Base-by-base conservation (phyloP, 2,888 invertebrate species). In the Drosophila ochracea region DNA sequence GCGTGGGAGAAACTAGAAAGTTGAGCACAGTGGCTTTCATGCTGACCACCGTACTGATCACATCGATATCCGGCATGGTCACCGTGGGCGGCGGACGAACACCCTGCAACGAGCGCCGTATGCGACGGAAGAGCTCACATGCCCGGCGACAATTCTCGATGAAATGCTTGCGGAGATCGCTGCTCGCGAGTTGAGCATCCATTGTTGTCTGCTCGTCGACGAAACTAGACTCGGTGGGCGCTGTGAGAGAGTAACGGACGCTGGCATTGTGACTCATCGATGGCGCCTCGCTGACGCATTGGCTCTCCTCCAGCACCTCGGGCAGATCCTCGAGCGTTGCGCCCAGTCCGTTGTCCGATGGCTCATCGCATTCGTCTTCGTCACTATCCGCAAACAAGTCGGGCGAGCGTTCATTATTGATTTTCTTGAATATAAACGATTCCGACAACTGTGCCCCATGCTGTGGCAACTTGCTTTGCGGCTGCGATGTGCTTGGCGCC, bases 11-110 rank as follows among this genome's bases (percentile, higher is more conserved):
- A 13, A 52, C 39, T 5, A 91, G 71, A 73, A 92, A 93, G 66
- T 88, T 89, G 0, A 93, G 83, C 39, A 95, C 92, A 68, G 94
- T 94, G 16, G 94, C 92, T 77, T 95, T 94, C 89, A 95, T 95
- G 70, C 94, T 94, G 28, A 94, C 93, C 25, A 97, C 94, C 92
- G 96, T 95, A 89, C 96, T 95, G 33, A 94, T 93, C 28, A 95
- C 95, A 89, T 96, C 95, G 64, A 95, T 94, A 82, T 96, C 95
- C 31, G 96, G 93, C 43, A 95, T 95, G 19, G 97, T 97, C 16
- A 96, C 94, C 31, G 96, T 96, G 0, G 96, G 97, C 13, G 97
- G 97, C 30, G 97, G 97, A 11, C 96, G 94, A 1, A 97, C 94
- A 2, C 97, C 97, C 78, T 95, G 95, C 11, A 97, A 92, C 54